These are phyloP conservation scores for Teleiodes luculella DNA, from an alignment of 2,888 invertebrate genomes.

Conservation along the genomic window DNA sequence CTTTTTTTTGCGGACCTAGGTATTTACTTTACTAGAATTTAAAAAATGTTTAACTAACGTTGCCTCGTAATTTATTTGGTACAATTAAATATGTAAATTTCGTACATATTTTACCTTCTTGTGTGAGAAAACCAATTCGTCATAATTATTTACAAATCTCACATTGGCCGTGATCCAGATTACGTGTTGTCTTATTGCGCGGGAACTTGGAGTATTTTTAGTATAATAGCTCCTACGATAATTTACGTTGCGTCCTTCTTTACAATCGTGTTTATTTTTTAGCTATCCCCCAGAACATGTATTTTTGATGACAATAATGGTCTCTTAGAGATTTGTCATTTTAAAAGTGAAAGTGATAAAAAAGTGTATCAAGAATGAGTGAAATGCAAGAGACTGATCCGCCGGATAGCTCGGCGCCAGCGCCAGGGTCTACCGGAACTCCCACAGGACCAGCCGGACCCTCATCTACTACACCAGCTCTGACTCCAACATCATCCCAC, in stretches of 20 bases:
- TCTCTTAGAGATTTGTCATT: slow-evolving; percentile 27
- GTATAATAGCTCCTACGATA: slow-evolving; percentile 56
- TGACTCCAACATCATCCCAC: slow-evolving; percentile 47
- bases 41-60: not conserved
- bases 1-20: not conserved
- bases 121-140: slow-evolving; percentile 23
- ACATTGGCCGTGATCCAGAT: slow-evolving; percentile 76
- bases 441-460: slow-evolving; percentile 23
- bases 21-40: not conserved
- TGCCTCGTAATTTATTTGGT: not conserved
- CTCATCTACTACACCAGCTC: slow-evolving; percentile 37
- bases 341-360: slow-evolving; percentile 34
- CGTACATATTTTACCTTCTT: not conserved
- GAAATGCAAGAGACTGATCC: slow-evolving; percentile 49
- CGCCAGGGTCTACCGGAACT: slow-evolving; percentile 53
- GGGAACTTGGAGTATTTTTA: slow-evolving; percentile 75
- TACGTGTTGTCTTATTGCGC: slow-evolving; percentile 70
- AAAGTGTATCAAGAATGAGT: slow-evolving; percentile 62
- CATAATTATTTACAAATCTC: slow-evolving; percentile 53
- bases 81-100: no score
- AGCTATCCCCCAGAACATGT: slow-evolving; percentile 33
- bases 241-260: slow-evolving; percentile 51
- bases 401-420: slow-evolving; percentile 35
- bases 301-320: slow-evolving; percentile 25
- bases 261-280: slow-evolving; percentile 33